Evolutionary conservation across 2,888 invertebrate genomes (phyloP).

Genomic region (Torymus auratus): DNA sequence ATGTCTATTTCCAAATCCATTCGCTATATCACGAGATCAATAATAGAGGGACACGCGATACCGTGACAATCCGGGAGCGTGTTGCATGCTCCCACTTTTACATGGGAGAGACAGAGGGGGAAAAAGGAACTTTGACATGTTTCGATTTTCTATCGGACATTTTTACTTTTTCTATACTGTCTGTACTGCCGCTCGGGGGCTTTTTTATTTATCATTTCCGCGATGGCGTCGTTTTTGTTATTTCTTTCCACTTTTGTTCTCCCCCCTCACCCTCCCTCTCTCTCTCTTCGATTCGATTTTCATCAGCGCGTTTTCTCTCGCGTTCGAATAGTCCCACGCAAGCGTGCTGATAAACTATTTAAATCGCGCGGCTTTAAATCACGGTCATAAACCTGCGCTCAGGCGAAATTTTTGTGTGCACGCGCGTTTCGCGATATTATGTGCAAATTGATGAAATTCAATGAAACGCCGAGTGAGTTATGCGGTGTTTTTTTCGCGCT

Average conservation of each 20-base stretch:
- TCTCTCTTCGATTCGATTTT: background rate
- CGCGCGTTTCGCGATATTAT: too few relatives aligned
- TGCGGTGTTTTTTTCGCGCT: too few relatives aligned
- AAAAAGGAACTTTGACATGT: conserved; percentile 48
- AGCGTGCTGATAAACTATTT: too few relatives aligned
- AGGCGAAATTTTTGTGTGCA: too few relatives aligned
- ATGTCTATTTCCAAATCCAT: conserved; percentile 56
- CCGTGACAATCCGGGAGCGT: conserved; percentile 47
- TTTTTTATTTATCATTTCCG: conserved; percentile 56
- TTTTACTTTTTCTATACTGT: conserved; percentile 45
- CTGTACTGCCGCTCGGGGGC: conserved; percentile 24
- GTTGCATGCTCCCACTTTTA: conserved; percentile 44
- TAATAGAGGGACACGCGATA: conserved; percentile 57
- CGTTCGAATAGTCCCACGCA: too few relatives aligned
- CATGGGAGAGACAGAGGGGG: background rate
- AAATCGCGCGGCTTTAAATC: too few relatives aligned
- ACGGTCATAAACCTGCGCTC: too few relatives aligned
- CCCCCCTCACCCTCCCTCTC: conserved; percentile 14
- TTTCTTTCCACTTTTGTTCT: conserved; percentile 17
- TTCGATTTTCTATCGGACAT: conserved; percentile 58
- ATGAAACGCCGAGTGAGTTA: too few relatives aligned
- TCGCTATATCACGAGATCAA: conserved; percentile 53
- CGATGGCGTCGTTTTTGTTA: conserved; percentile 27
- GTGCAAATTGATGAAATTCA: too few relatives aligned
- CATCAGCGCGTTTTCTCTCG: too few relatives aligned